A percentile compares a stretch with the other conserved stretches of the same genome.
phyloP scores from a whole-genome alignment of 2,888 invertebrate species.

The Andricus quercusramuli region DNA sequence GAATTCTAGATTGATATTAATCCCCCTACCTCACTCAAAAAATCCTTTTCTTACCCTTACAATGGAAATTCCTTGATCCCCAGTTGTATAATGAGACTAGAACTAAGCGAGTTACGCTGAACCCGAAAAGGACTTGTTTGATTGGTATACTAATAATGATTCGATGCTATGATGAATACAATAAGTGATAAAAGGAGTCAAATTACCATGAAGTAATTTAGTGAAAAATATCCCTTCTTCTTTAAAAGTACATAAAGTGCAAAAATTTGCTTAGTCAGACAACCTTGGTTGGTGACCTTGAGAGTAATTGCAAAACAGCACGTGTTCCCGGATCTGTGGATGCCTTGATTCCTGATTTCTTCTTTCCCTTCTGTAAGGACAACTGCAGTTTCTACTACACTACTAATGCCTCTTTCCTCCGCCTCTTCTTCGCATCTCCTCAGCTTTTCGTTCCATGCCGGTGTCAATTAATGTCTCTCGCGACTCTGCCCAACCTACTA shows the following conservation, averaged over 20 bases:
- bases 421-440: constrained; percentile 50
- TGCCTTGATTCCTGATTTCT: constrained; percentile 45
- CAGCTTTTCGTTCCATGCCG: constrained; percentile 60
- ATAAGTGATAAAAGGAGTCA: no score
- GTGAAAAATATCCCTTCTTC: no score
- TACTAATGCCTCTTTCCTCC: constrained; percentile 31
- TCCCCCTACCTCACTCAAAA: no score
- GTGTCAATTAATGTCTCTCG: constrained; percentile 77
- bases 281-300: constrained; percentile 4
- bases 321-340: constrained; percentile 31
- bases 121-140: no score
- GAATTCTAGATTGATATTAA: no score
- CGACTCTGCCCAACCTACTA: constrained; percentile 57
- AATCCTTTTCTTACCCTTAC: no score
- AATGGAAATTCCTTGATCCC: no score
- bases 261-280: neutral
- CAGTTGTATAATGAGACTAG: no score
- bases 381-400: constrained; percentile 38
- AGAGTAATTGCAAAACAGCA: constrained; percentile 21
- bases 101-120: no score
- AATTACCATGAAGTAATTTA: no score
- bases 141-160: no score
- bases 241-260: neutral
- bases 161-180: no score
- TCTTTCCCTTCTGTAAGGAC: constrained; percentile 20